Percentiles rank a stretch among this genome's conserved stretches.
Evolutionary conservation across 2,113 vertebrate species (phyloP).

Genomic region (Neogobius melanostomus): DNA sequence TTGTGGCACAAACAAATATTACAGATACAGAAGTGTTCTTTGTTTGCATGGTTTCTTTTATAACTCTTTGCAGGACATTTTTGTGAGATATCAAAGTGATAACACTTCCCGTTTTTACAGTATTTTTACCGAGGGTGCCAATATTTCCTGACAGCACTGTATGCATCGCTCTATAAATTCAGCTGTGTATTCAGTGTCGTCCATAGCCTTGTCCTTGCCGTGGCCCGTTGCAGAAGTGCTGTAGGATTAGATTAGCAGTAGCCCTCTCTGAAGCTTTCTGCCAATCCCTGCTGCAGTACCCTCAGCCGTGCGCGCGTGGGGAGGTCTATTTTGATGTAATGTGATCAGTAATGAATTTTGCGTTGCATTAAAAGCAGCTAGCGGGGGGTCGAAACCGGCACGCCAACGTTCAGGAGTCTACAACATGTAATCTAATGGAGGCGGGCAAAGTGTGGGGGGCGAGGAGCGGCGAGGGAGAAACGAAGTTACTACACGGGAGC

Average conservation of each 20-base stretch:
- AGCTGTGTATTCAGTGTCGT: neutral
- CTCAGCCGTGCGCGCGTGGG: constrained; percentile 12
- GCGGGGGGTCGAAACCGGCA: constrained; percentile 90
- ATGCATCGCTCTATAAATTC: too few species aligned
- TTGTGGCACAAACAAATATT: too few species aligned
- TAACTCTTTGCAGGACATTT: too few species aligned
- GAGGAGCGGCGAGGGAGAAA: constrained; percentile 42
- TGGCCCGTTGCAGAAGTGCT: constrained; percentile 45
- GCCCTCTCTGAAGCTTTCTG: constrained; percentile 48
- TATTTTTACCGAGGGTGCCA: too few species aligned
- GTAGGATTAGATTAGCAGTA: constrained; percentile 60
- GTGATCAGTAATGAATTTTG: constrained; percentile 99
- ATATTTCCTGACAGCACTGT: too few species aligned
- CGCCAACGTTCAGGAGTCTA: constrained; percentile 95
- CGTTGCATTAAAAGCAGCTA: constrained; percentile 90
- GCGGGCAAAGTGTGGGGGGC: constrained; percentile 57
- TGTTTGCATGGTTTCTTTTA: too few species aligned
- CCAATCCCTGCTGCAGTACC: constrained; percentile 66
- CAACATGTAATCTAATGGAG: constrained; percentile 97
- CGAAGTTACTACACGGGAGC: constrained; percentile 50
- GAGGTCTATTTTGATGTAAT: constrained; percentile 91
- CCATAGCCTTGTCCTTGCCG: neutral
- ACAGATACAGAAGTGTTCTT: too few species aligned
- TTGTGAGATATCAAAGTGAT: too few species aligned
- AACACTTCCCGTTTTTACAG: too few species aligned